Evolutionary conservation across 1,140 invertebrate genomes (phyloP), one percentile per base, ranked within the genome.

Genomic region (Coboldia fuscipes): DNA sequence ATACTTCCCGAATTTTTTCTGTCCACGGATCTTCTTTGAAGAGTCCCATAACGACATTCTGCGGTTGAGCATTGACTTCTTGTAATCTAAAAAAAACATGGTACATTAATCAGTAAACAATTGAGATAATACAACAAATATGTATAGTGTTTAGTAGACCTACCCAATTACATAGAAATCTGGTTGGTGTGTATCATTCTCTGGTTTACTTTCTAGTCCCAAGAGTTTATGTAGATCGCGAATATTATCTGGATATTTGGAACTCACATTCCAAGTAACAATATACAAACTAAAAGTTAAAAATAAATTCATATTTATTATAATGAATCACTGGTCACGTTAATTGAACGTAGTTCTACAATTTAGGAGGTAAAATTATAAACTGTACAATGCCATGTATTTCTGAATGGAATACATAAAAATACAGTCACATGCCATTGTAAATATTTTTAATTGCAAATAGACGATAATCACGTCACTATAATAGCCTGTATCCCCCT

Each of bases 11-110:
- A 32, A 79, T 70, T 29, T 65, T 60, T 45, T 68, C 67, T 14
- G 80, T 82, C 84, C 84, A 90, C 4, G 78, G 70, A 58, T 88
- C 82, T 42, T 78, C 72, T 52, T 82, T 79, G 22, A 90, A 50
- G 12, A 75, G 62, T 40, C 85, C 78, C 48, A 79, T 60, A 15
- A 89, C 47, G 46, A 84, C 70, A 54, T 85, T 80, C 45, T 83
- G 77, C 6, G 82, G 81, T 43, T 84, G 78, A 2, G 79, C 73
- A 51, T 83, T 88, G 1, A 90, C 75, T 63, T 92, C 85, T 63
- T 92, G 84, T 36, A 89, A 61, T n/a, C 77, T 80, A 44, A 37
- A 58, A 47, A 40, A 43, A 37, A 34, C 30, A 30, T 35, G 37
- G 20, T 19, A n/a, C n/a, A n/a, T n/a, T n/a, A n/a, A 31, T 9